A percentile compares a stretch with the other conserved stretches of the same genome.
phyloP scores from a whole-genome alignment of 1,140 invertebrate genomes.

The Odontomachus brunneus region DNA sequence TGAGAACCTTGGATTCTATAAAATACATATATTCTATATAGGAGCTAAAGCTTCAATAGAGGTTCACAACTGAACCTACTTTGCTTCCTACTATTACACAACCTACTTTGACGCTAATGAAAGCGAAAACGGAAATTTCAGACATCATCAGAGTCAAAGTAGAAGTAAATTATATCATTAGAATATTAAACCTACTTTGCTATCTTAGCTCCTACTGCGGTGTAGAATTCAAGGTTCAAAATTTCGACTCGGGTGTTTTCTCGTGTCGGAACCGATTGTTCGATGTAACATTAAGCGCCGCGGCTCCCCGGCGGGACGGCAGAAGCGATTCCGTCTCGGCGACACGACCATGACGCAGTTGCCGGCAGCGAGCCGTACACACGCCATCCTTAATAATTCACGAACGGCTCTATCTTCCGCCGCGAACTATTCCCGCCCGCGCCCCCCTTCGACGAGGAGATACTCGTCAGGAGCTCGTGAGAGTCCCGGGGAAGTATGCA shows the following conservation, averaged over 20 bases:
- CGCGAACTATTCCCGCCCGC: slow-evolving; percentile 62
- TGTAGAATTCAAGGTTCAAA: no score
- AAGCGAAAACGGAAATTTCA: no score
- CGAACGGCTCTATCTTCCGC: slow-evolving; percentile 80
- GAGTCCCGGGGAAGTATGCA: slow-evolving; percentile 39
- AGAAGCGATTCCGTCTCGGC: slow-evolving; percentile 53
- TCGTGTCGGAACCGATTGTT: slow-evolving; percentile 53
- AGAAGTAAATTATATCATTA: no score
- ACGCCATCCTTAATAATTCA: slow-evolving; percentile 85
- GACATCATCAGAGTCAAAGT: no score
- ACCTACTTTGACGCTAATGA: no score
- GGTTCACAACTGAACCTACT: no score
- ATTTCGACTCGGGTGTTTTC: neutral
- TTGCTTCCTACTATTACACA: no score
- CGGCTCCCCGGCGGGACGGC: slow-evolving; percentile 2
- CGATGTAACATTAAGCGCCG: slow-evolving; percentile 60
- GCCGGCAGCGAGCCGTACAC: slow-evolving; percentile 77
- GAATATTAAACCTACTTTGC: no score
- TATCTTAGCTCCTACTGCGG: no score
- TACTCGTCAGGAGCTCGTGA: slow-evolving; percentile 17
- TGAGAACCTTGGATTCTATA: no score
- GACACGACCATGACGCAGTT: slow-evolving; percentile 43
- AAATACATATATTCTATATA: no score
- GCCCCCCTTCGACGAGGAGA: slow-evolving; percentile 35
- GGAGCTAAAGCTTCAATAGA: no score